Conservation (phyloP, 2,888 invertebrate genomes). For the Epistrophe eligans region DNA sequence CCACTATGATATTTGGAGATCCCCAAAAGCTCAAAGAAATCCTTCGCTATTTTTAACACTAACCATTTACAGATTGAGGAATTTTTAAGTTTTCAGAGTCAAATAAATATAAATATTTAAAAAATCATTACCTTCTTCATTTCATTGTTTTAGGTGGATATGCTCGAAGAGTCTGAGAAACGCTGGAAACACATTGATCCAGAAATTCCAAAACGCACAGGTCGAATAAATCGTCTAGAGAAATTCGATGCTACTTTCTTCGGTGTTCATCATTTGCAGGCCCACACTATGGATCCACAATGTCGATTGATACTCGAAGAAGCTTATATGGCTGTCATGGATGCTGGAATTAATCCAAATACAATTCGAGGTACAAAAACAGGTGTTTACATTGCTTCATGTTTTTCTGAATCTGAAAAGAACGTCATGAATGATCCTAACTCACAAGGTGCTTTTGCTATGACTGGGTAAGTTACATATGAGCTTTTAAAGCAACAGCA, state of each 20-base stretch:
- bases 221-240: constrained; percentile 87
- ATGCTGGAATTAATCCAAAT: constrained; percentile 88
- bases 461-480: constrained; percentile 77
- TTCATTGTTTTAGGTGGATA: constrained; percentile 86
- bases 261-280: constrained; percentile 88
- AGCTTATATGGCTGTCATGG: constrained; percentile 89
- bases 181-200: constrained; percentile 89
- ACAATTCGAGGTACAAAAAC: constrained; percentile 86
- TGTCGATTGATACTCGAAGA: constrained; percentile 89
- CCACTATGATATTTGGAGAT: no score
- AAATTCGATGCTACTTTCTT: constrained; percentile 90
- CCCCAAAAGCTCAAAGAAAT: no score
- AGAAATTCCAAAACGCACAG: constrained; percentile 88
- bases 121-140: no score
- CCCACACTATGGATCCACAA: constrained; percentile 89
- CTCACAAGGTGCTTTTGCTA: constrained; percentile 81
- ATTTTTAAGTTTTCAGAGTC: no score
- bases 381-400: constrained; percentile 89
- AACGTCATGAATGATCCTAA: constrained; percentile 87
- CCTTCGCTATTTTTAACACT: no score
- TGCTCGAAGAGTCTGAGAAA: constrained; percentile 89
- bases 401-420: constrained; percentile 88
- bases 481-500: background rate
- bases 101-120: no score
- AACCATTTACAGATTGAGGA: no score